phyloP scores from a whole-genome alignment of 2,797 vertebrate genomes.

The Chloroceryle amazona region DNA sequence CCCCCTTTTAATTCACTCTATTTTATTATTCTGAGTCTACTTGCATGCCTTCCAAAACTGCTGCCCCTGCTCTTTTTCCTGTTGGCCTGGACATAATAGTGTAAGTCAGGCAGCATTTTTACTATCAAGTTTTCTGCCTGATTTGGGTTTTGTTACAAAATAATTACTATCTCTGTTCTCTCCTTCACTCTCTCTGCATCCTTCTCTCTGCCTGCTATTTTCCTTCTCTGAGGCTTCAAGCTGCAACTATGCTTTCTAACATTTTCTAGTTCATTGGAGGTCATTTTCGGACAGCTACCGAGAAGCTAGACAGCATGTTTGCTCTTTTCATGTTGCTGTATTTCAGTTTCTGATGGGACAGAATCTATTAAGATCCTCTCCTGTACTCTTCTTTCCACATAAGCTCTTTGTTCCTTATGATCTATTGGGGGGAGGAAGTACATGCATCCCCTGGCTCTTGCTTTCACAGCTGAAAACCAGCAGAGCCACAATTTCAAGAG shows the following conservation, averaged over 20 bases:
- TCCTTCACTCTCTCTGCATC: not conserved
- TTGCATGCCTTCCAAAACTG: not conserved
- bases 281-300: conserved; percentile 48
- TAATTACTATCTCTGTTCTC: not conserved
- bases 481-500: not conserved
- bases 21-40: not conserved
- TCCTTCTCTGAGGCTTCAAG: not conserved
- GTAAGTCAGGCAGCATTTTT: not conserved
- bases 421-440: not conserved
- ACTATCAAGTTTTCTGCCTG: not conserved
- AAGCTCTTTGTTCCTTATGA: conserved; percentile 40
- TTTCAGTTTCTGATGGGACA: conserved; percentile 29
- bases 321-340: conserved; percentile 28
- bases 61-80: not conserved
- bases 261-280: conserved; percentile 46
- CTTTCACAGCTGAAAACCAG: not conserved
- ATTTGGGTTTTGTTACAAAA: not conserved
- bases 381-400: not conserved
- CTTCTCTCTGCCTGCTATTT: not conserved
- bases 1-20: not conserved
- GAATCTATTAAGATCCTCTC: conserved; percentile 21
- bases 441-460: not conserved
- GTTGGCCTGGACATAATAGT: not conserved
- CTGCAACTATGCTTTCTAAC: not conserved
- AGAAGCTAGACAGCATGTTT: not conserved